phyloP scores from a whole-genome alignment of 1,140 invertebrate genomes.

The Cherax destructor region DNA sequence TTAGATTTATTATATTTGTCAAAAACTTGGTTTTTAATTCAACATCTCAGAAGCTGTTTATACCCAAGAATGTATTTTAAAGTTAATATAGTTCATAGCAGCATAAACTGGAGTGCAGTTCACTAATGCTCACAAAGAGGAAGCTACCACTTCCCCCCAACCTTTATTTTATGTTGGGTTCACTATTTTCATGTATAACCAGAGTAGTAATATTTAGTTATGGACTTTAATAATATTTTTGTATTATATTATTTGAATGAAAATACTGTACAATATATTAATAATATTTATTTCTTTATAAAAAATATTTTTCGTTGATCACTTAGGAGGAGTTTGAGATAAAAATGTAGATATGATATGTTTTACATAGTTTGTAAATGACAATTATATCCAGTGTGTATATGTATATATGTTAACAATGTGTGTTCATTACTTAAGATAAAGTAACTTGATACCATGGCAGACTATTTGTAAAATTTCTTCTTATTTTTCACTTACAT shows the following conservation, averaged over 20 bases:
- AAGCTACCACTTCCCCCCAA: background rate
- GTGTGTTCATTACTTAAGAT: conserved; percentile 6
- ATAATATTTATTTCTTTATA: background rate
- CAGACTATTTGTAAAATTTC: background rate
- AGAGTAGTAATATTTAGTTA: background rate
- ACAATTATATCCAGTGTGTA: background rate
- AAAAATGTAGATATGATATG: background rate
- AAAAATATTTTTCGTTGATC: too few relatives aligned
- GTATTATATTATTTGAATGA: background rate
- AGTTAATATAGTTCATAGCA: background rate
- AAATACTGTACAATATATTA: background rate
- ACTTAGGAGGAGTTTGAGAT: background rate
- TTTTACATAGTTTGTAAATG: conserved; percentile 4
- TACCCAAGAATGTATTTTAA: too few relatives aligned
- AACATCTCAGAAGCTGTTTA: too few relatives aligned
- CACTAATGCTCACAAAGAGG: background rate
- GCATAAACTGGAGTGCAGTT: background rate
- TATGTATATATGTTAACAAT: conserved; percentile 4
- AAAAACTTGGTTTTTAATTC: too few relatives aligned
- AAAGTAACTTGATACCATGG: background rate
- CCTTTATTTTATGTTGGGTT: background rate
- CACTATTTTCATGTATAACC: background rate
- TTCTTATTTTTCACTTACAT: background rate
- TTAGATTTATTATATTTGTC: too few relatives aligned
- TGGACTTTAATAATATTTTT: background rate